A percentile compares a stretch with the other conserved stretches of the same genome.
Conservation (phyloP, 2,797 vertebrate genomes). For the Chanos chanos region DNA sequence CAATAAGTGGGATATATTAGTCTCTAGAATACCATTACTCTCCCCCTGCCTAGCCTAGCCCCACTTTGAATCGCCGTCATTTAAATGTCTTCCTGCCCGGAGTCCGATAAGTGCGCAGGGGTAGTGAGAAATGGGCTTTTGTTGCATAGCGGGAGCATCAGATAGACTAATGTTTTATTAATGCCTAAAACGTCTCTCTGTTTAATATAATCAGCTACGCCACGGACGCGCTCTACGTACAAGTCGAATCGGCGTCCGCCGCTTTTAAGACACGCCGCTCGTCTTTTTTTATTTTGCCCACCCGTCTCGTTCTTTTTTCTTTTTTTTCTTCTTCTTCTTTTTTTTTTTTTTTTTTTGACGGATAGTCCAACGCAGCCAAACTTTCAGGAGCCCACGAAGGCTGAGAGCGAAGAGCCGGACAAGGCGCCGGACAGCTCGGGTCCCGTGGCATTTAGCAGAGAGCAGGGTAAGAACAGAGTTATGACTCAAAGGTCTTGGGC, state of each 20-base stretch:
- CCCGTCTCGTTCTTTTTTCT: constrained; percentile 6
- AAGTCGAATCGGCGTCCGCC: constrained; percentile 22
- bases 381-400: constrained; percentile 17
- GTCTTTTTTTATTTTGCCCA: not conserved
- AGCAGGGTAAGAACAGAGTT: not conserved
- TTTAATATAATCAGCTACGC: constrained; percentile 50
- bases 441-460: too few species aligned
- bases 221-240: constrained; percentile 47
- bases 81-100: not conserved
- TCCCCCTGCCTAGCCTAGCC: not conserved
- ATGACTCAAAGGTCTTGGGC: constrained; percentile 5
- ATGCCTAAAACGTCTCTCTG: constrained; percentile 48
- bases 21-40: constrained; percentile 8
- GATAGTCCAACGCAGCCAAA: constrained; percentile 16
- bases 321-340: not conserved
- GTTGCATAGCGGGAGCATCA: constrained; percentile 41
- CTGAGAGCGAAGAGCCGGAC: constrained; percentile 6
- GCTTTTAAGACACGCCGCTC: not conserved
- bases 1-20: constrained; percentile 41
- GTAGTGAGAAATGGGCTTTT: constrained; percentile 34
- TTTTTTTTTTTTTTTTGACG: constrained; percentile 2
- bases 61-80: not conserved
- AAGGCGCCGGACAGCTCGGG: constrained; percentile 1
- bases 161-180: constrained; percentile 56
- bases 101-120: constrained; percentile 16